A percentile compares a stretch with the other conserved stretches of the same genome.
These are phyloP conservation scores for Andricus curvator DNA, from an alignment of 2,888 invertebrate genomes.

Conservation along the genomic window DNA sequence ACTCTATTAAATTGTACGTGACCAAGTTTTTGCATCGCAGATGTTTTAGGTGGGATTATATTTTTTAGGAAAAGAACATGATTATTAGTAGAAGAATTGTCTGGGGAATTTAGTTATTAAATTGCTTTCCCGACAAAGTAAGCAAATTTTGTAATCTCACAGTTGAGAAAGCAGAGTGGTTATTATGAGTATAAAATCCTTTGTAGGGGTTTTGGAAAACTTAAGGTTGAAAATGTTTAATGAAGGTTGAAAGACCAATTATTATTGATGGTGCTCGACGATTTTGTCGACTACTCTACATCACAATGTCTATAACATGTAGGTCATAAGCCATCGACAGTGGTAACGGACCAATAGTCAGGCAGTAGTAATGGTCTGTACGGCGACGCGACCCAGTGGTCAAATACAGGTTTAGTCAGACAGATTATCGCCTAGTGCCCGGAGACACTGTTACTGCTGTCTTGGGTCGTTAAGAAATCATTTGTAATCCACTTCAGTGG, in stretches of 20 bases:
- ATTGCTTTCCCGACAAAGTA: neutral
- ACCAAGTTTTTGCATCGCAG: too few relatives aligned
- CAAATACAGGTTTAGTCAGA: constrained; percentile 34
- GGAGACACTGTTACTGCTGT: constrained; percentile 5
- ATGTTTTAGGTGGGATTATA: too few relatives aligned
- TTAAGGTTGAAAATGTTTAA: constrained; percentile 2
- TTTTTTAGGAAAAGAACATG: neutral
- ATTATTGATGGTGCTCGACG: neutral
- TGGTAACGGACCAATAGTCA: constrained; percentile 14
- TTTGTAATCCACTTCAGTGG: constrained; percentile 23
- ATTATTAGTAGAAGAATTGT: neutral
- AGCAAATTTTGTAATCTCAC: neutral
- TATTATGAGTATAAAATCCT: neutral
- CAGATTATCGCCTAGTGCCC: constrained; percentile 29
- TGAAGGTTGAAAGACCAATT: constrained; percentile 2
- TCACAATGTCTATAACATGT: neutral
- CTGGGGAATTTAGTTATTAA: neutral
- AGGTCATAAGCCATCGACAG: constrained; percentile 20
- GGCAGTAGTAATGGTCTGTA: constrained; percentile 13
- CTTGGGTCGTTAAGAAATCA: constrained; percentile 40
- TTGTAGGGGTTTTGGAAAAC: neutral
- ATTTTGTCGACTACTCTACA: neutral
- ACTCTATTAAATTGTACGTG: too few relatives aligned
- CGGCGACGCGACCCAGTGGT: constrained; percentile 10
- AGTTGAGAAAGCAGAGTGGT: neutral